phyloP scores from a whole-genome alignment of 2,113 vertebrate genomes.

The Cottus gobio region DNA sequence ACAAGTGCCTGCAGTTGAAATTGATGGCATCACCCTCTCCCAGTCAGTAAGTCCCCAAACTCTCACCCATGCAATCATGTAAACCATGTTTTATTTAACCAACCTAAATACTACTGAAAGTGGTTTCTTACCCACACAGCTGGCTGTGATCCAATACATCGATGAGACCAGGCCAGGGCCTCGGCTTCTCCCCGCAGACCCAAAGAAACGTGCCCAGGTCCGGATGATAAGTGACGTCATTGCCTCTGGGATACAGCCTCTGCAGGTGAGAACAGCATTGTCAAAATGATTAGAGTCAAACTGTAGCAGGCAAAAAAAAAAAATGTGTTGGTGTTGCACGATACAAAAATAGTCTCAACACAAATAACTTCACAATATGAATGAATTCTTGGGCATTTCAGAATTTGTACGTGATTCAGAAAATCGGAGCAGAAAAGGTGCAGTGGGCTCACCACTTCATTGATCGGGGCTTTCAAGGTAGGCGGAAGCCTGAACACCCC shows the following conservation, averaged over 20 bases:
- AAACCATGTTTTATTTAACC: not conserved
- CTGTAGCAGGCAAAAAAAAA: not conserved
- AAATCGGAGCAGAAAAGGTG: constrained; percentile 86
- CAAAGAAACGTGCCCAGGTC: constrained; percentile 87
- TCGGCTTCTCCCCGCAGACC: constrained; percentile 89
- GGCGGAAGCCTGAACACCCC: constrained; percentile 24
- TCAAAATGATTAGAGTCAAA: not conserved
- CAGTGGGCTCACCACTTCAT: constrained; percentile 92
- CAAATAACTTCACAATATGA: not conserved
- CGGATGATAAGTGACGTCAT: constrained; percentile 93
- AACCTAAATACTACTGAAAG: not conserved
- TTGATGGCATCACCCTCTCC: constrained; percentile 89
- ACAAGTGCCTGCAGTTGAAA: constrained; percentile 93
- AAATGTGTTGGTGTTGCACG: not conserved
- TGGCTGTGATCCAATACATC: constrained; percentile 96
- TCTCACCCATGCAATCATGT: not conserved
- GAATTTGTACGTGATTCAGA: constrained; percentile 89
- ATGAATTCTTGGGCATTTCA: constrained; percentile 65
- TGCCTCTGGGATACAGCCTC: constrained; percentile 92
- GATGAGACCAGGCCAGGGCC: constrained; percentile 91
- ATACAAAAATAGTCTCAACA: not conserved
- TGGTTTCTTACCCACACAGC: constrained; percentile 71
- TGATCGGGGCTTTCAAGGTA: constrained; percentile 89
- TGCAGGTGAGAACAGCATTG: constrained; percentile 86
- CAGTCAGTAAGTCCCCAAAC: constrained; percentile 89